Evolutionary conservation across 1,140 invertebrate genomes (phyloP).

Genomic region (Rhynchophorus ferrugineus): DNA sequence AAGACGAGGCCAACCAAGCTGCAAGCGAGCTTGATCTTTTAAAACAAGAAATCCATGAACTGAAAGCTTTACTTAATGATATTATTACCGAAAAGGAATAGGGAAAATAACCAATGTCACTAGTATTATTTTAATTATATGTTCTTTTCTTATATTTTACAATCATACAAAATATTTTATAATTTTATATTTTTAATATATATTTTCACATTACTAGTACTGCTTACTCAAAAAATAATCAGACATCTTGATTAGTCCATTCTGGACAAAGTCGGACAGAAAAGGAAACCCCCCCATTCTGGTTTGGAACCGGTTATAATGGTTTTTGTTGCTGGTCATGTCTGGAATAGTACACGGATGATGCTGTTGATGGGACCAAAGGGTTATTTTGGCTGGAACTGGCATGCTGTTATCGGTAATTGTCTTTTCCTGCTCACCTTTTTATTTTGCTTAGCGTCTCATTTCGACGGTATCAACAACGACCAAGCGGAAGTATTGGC

Average conservation of each 20-base stretch:
- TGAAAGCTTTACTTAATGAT: conserved; percentile 31
- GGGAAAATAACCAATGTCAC: no score
- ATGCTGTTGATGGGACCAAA: conserved; percentile 45
- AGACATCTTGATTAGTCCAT: no score
- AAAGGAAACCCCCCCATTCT: conserved; percentile 47
- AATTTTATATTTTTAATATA: neutral
- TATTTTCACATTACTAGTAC: no score
- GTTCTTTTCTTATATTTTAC: neutral
- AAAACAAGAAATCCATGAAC: conserved; percentile 34
- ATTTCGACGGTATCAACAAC: conserved; percentile 40
- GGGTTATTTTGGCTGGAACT: conserved; percentile 49
- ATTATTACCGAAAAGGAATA: conserved; percentile 24
- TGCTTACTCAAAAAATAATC: no score
- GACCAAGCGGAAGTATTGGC: conserved; percentile 57
- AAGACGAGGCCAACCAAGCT: conserved; percentile 30
- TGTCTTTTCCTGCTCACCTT: conserved; percentile 44
- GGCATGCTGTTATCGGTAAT: conserved; percentile 44
- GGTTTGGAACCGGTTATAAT: conserved; percentile 43
- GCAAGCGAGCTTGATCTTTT: conserved; percentile 34
- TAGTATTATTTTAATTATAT: no score
- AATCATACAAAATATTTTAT: neutral
- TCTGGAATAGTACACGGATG: conserved; percentile 45
- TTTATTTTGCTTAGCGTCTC: conserved; percentile 45
- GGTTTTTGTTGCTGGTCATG: conserved; percentile 42
- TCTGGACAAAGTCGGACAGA: conserved; percentile 45